Percentiles rank a stretch among this genome's conserved stretches.
Conservation (phyloP, 1,140 invertebrate genomes). For the Drosophila fuyamai region DNA sequence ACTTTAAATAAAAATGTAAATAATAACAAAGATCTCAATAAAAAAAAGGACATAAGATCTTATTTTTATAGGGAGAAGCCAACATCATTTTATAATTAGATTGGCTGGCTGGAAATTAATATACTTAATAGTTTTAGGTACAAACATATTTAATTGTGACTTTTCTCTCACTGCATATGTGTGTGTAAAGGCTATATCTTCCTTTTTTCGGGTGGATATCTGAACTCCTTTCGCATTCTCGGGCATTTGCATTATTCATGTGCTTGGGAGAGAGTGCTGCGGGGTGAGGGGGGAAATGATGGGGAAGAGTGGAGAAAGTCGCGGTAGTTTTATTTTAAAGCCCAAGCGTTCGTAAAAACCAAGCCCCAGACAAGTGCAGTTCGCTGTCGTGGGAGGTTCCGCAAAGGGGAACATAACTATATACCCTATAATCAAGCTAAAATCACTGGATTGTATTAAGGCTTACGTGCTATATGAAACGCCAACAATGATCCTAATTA, state of each 20-base stretch:
- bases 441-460: too few relatives aligned
- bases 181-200: slow-evolving; percentile 4
- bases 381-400: slow-evolving; percentile 25
- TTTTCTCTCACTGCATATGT: slow-evolving; percentile 11
- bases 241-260: slow-evolving; percentile 77
- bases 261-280: slow-evolving; percentile 20
- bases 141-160: background rate
- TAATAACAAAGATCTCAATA: too few relatives aligned
- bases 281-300: background rate
- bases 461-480: background rate
- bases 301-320: slow-evolving; percentile 11
- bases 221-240: slow-evolving; percentile 39
- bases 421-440: slow-evolving; percentile 40
- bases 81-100: too few relatives aligned
- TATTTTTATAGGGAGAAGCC: too few relatives aligned
- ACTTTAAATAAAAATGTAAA: too few relatives aligned
- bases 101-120: too few relatives aligned
- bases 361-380: slow-evolving; percentile 66
- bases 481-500: too few relatives aligned
- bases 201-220: slow-evolving; percentile 13
- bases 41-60: too few relatives aligned
- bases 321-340: slow-evolving; percentile 77
- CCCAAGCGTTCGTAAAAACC: slow-evolving; percentile 69
- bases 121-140: too few relatives aligned
- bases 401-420: background rate